Evolutionary conservation across 1,140 invertebrate genomes (phyloP), one percentile per base, ranked within the genome.

Genomic region (Drosophila nigromelanica): DNA sequence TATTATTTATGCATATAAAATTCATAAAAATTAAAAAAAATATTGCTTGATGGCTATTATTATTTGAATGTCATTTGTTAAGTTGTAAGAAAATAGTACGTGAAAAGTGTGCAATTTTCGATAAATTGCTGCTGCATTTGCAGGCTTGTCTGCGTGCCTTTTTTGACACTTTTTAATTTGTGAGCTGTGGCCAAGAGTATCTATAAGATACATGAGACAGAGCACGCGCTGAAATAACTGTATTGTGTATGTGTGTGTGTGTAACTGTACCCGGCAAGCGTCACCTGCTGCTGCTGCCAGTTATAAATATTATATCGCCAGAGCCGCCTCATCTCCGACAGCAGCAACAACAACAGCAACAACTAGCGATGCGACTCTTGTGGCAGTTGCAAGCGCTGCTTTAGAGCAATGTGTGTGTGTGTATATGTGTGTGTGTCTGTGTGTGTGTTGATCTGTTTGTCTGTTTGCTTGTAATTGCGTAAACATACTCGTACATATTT

Each of bases 401-500:
- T 56, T 48, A 47, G 37, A 45, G 59, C 48, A 39, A 40, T 67
- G 56, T 48, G 43, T 45, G 27, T 58, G 37, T 58, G 39, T 12
- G 4, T 27, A 18, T 39, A 14, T 58, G 14, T 58, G n/a, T 67
- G 18, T 45, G 47, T 33, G 27, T n/a, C 12, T 14, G 47, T 50
- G 43, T 14, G 42, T 62, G 35, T 14, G 70, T 55, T 50, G 11
- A 4, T 56, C 56, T 66, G 74, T 73, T 64, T 63, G 64, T 81
- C 66, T 73, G 56, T 50, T 67, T 71, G 85, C 70, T 89, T 90
- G 79, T 90, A 90, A 89, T 89, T 87, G 87, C 89, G 76, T 90
- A 82, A 90, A 78, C 68, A 83, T 86, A 87, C 76, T 87, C 80
- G 83, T 87, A 87, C 83, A 87, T 87, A 87, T 87, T 87, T 87